These are phyloP conservation scores for Equus przewalskii DNA, from an alignment of 2,113 vertebrate genomes.

Conservation along the genomic window DNA sequence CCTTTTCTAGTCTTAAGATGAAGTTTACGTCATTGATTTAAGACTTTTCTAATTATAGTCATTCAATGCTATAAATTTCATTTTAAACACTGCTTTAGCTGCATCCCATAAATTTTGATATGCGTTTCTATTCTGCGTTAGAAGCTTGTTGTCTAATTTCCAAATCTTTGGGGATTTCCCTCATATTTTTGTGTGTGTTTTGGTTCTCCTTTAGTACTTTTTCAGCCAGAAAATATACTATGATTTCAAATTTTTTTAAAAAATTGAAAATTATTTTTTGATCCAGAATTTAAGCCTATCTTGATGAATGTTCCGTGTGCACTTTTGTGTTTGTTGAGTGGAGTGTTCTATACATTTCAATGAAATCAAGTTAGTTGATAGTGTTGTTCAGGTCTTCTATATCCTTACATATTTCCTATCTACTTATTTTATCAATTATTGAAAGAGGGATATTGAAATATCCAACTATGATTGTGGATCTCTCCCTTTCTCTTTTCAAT, in stretches of 20 bases:
- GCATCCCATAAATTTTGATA: background rate
- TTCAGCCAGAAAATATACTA: background rate
- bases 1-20: background rate
- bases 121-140: background rate
- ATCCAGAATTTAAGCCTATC: background rate
- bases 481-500: background rate
- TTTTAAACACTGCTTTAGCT: background rate
- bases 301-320: background rate
- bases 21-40: background rate
- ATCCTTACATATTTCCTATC: background rate
- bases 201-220: background rate
- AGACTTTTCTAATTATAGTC: background rate
- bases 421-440: background rate
- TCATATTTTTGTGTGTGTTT: background rate
- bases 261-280: background rate
- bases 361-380: background rate
- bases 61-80: background rate
- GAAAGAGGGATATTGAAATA: background rate
- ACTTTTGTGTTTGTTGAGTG: background rate
- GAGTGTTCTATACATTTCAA: background rate
- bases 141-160: background rate
- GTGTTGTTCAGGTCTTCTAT: background rate
- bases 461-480: background rate
- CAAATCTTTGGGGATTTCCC: background rate
- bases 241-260: background rate